These are phyloP conservation scores for Uloborus diversus DNA, from an alignment of 1,140 invertebrate genomes.

Conservation along the genomic window DNA sequence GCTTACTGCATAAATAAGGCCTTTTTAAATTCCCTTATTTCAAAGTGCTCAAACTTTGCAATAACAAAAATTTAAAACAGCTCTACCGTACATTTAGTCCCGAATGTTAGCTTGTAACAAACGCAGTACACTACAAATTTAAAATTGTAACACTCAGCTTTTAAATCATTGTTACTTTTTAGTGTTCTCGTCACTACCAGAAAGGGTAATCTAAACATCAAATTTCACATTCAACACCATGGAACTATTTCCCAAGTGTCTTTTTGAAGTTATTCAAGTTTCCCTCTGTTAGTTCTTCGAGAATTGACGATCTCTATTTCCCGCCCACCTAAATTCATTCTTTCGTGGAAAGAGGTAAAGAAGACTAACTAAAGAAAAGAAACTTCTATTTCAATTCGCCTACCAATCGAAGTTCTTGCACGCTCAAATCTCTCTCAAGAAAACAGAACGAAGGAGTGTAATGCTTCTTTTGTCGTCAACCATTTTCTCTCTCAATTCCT, in stretches of 20 bases:
- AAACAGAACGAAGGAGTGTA: slow-evolving; percentile 10
- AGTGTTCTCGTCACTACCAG: background rate
- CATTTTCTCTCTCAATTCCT: slow-evolving; percentile 25
- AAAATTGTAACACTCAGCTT: background rate
- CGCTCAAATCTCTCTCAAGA: slow-evolving; percentile 15
- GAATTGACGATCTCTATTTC: slow-evolving; percentile 11
- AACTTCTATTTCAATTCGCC: background rate
- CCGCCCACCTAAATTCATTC: background rate
- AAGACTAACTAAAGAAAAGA: background rate
- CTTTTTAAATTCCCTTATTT: too few species aligned
- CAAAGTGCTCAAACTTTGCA: too few species aligned
- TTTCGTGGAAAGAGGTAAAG: background rate
- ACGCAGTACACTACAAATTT: too few species aligned
- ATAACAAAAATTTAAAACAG: background rate
- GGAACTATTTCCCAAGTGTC: background rate
- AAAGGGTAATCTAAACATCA: background rate
- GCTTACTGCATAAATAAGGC: too few species aligned
- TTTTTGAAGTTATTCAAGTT: background rate
- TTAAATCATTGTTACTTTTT: background rate
- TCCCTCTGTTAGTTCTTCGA: background rate
- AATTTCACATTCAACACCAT: background rate
- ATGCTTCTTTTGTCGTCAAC: slow-evolving; percentile 41
- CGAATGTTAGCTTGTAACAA: background rate
- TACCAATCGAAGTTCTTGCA: background rate
- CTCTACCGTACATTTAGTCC: background rate